phyloP scores from a whole-genome alignment of 2,888 invertebrate species.

The Drosophila borborema region DNA sequence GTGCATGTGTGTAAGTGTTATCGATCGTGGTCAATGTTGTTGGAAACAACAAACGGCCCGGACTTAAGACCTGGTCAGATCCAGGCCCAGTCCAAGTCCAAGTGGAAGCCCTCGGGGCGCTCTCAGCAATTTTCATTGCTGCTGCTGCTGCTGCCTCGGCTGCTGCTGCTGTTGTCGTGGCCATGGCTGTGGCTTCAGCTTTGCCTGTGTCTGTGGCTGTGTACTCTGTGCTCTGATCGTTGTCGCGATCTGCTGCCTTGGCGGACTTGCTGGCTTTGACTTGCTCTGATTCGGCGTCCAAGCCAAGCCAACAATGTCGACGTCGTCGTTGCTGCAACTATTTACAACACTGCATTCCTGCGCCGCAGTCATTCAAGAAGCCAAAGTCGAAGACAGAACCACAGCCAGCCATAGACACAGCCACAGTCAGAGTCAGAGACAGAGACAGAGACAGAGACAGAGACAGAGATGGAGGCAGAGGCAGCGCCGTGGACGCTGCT shows the following conservation, averaged over 20 bases:
- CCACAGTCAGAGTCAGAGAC: slow-evolving; percentile 11
- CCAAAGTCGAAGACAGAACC: slow-evolving; percentile 41
- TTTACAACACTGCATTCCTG: slow-evolving; percentile 78
- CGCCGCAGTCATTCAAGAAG: slow-evolving; percentile 76
- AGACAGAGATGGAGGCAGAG: slow-evolving; percentile 21
- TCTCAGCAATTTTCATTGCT: slow-evolving; percentile 82
- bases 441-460: not conserved
- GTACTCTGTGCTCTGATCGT: slow-evolving; percentile 60
- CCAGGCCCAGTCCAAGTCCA: slow-evolving; percentile 62
- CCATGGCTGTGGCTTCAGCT: slow-evolving; percentile 33
- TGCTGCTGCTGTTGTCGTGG: slow-evolving; percentile 46
- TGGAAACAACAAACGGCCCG: slow-evolving; percentile 61
- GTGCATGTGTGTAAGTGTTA: slow-evolving; percentile 54
- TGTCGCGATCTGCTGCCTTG: slow-evolving; percentile 70
- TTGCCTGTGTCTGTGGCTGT: slow-evolving; percentile 33
- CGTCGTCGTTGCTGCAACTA: slow-evolving; percentile 60
- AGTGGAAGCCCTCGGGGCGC: slow-evolving; percentile 82
- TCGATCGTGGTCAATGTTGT: slow-evolving; percentile 76
- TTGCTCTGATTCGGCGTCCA: slow-evolving; percentile 69
- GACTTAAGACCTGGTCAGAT: slow-evolving; percentile 57
- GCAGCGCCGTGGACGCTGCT: slow-evolving; percentile 28
- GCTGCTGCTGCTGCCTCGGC: slow-evolving; percentile 41
- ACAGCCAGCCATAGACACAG: slow-evolving; percentile 8
- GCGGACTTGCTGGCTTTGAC: slow-evolving; percentile 41
- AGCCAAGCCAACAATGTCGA: slow-evolving; percentile 68